Evolutionary conservation across 2,797 vertebrate species (phyloP).

Genomic region (Trematomus bernacchii): DNA sequence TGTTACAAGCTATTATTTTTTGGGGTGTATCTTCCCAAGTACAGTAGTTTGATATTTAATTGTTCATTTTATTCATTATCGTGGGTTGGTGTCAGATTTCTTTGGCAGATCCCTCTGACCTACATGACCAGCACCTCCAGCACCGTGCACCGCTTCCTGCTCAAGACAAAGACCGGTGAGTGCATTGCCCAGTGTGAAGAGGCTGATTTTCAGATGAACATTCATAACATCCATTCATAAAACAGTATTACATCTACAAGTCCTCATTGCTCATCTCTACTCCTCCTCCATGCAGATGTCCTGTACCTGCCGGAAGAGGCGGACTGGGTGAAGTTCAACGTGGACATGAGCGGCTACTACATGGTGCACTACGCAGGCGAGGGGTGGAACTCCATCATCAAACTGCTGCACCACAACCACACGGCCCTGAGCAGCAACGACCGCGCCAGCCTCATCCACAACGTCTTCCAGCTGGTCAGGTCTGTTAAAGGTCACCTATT

Average conservation of each 20-base stretch:
- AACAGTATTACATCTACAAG: not conserved
- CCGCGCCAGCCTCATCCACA: constrained; percentile 91
- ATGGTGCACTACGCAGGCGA: constrained; percentile 91
- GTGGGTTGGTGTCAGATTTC: constrained; percentile 75
- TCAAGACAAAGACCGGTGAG: constrained; percentile 89
- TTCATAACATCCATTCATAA: not conserved
- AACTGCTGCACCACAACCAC: constrained; percentile 87
- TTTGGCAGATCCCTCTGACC: constrained; percentile 94
- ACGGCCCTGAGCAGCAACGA: constrained; percentile 89
- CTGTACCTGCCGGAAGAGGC: constrained; percentile 89
- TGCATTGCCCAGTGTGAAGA: not conserved
- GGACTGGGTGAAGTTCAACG: constrained; percentile 95
- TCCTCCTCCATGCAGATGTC: constrained; percentile 78
- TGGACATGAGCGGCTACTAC: constrained; percentile 94
- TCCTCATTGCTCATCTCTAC: not conserved
- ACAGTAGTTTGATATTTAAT: no score
- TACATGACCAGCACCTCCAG: constrained; percentile 90
- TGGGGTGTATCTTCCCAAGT: no score
- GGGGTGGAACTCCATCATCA: constrained; percentile 89
- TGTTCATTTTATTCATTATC: no score
- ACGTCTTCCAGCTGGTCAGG: constrained; percentile 93
- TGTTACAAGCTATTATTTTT: not conserved
- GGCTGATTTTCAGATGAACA: not conserved
- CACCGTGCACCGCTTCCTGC: constrained; percentile 86
- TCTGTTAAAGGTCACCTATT: constrained; percentile 59